Conservation (phyloP, 2,888 invertebrate species). For the Azorinus chamasolen region DNA sequence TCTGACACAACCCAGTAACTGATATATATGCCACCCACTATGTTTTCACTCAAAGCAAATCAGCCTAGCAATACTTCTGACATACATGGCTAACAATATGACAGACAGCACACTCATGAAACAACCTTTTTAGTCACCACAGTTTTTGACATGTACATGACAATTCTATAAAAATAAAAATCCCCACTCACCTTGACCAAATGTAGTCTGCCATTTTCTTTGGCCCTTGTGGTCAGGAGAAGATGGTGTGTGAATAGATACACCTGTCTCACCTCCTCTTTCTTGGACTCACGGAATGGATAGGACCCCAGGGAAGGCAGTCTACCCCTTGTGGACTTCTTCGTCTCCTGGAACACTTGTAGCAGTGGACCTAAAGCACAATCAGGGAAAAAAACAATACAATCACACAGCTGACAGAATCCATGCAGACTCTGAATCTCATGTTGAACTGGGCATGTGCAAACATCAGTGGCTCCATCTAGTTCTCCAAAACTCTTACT, state of each 20-base stretch:
- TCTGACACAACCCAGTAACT: too few species aligned
- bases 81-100: too few species aligned
- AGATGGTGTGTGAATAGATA: conserved; percentile 97
- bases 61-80: too few species aligned
- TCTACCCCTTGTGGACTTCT: conserved; percentile 88
- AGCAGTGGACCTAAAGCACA: conserved; percentile 90
- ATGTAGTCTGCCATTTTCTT: conserved; percentile 94
- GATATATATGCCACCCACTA: too few species aligned
- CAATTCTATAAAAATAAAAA: too few species aligned
- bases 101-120: too few species aligned
- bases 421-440: conserved; percentile 7
- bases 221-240: conserved; percentile 92
- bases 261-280: conserved; percentile 92
- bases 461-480: conserved; percentile 15
- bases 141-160: too few species aligned
- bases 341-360: conserved; percentile 90
- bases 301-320: conserved; percentile 87
- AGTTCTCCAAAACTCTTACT: background rate
- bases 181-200: conserved; percentile 89
- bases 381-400: conserved; percentile 6
- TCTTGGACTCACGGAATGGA: conserved; percentile 88
- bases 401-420: conserved; percentile 9
- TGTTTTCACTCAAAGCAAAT: too few species aligned
- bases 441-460: conserved; percentile 31
- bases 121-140: too few species aligned